Base-by-base conservation (phyloP, 2,113 vertebrate species). In the Grantiella picta region DNA sequence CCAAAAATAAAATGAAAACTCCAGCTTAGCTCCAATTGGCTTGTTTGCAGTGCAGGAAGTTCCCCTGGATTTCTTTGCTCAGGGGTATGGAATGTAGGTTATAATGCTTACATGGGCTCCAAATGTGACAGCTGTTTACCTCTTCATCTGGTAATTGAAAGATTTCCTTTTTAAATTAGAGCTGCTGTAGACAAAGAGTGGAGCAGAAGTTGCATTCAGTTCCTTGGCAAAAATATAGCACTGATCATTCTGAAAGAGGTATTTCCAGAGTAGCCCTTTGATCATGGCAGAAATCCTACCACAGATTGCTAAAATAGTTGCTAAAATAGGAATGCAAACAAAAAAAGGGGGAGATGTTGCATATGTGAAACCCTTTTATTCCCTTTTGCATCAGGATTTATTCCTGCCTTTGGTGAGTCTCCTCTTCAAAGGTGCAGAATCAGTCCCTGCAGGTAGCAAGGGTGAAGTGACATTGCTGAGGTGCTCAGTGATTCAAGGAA, bases 121-220 rank as follows among this genome's bases (percentile, higher is more conserved):
- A 49, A 57, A 78, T 60, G 70, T 97, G 97, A 94, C 96, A 97
- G 86, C 91, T 96, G 94, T 96, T 97, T 97, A 96, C 94, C 91
- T 97, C 90, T 94, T 97, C 90, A 80, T 96, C 91, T 96, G 54
- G 53, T 81, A 95, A 95, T 90, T 81, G 91, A 92, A 92, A 96
- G 75, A 95, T 94, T 94, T 94, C 82, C 69, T 95, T 92, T 92
- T 93, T 86, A 86, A 94, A 95, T 93, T 83, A 86, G 86, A 93
- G 75, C 75, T 88, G 66, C 89, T 15, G 35, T 87, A 96, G 92
- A 93, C 93, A 96, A 94, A 95, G 79, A 88, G 40, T 8, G 54
- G 57, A 65, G 75, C 56, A 54, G 31, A 90, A 94, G 73, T 90
- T 1, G 0, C 33, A 38, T 80, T 94, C 52, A 7, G 38, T 86